Percentiles rank a stretch among this genome's conserved stretches.
These are phyloP conservation scores for Forbesichthys agassizii DNA, from an alignment of 2,113 vertebrate species.

Conservation along the genomic window DNA sequence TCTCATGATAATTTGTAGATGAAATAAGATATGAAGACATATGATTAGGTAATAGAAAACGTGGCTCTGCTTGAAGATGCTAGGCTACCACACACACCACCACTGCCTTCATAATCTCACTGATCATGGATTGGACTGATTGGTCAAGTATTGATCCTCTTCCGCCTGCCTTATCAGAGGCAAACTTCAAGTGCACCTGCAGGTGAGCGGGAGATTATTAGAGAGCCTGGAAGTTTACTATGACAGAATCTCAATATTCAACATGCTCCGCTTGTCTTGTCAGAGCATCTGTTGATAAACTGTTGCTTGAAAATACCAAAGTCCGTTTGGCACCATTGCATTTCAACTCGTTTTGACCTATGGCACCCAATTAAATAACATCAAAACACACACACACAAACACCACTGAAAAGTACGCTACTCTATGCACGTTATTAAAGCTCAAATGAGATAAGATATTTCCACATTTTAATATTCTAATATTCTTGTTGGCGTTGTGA, in stretches of 20 bases:
- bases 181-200: slow-evolving; percentile 58
- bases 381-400: too few species aligned
- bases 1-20: neutral
- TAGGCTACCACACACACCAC: slow-evolving; percentile 27
- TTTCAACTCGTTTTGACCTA: too few species aligned
- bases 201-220: slow-evolving; percentile 54
- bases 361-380: too few species aligned
- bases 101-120: slow-evolving; percentile 50
- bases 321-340: slow-evolving; percentile 9
- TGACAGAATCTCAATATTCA: slow-evolving; percentile 55
- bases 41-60: slow-evolving; percentile 36
- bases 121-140: slow-evolving; percentile 65
- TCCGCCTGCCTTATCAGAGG: slow-evolving; percentile 59
- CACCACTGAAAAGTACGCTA: too few species aligned
- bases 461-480: too few species aligned
- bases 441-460: too few species aligned
- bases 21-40: slow-evolving; percentile 18
- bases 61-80: slow-evolving; percentile 32
- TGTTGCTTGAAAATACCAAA: slow-evolving; percentile 20
- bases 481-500: too few species aligned
- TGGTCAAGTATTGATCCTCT: slow-evolving; percentile 57
- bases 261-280: slow-evolving; percentile 18
- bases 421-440: too few species aligned
- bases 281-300: slow-evolving; percentile 35
- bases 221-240: slow-evolving; percentile 43